Percentiles rank a stretch among this genome's conserved stretches.
These are phyloP conservation scores for Phalloptychus januarius DNA, from an alignment of 2,797 vertebrate genomes.

Conservation along the genomic window DNA sequence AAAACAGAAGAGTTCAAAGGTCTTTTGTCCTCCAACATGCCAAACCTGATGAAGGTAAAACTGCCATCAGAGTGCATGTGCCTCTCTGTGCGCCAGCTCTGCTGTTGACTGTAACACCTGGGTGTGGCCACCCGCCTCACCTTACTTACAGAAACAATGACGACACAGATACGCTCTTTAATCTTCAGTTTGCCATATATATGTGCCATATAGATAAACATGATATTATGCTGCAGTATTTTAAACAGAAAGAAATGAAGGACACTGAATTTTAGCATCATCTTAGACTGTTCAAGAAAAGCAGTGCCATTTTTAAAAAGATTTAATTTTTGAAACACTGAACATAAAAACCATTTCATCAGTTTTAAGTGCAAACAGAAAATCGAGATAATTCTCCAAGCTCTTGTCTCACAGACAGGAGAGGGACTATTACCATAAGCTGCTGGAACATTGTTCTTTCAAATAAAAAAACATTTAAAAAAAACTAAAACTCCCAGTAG, in stretches of 20 bases:
- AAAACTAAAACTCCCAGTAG: not conserved
- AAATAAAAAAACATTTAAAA: not conserved
- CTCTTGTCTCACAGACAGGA: not conserved
- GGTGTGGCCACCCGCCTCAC: conserved; percentile 42
- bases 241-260: not conserved
- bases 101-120: conserved; percentile 28
- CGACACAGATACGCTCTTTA: not conserved
- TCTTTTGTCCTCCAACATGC: conserved; percentile 78
- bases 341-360: too few relatives aligned
- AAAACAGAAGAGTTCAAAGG: conserved; percentile 80
- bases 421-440: not conserved
- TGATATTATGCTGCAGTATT: not conserved
- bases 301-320: not conserved
- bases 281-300: not conserved
- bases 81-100: not conserved
- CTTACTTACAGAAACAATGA: conserved; percentile 17
- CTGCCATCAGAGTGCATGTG: not conserved
- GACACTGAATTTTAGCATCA: not conserved
- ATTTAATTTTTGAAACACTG: not conserved
- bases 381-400: not conserved
- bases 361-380: not conserved
- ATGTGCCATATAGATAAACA: too few relatives aligned
- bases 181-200: not conserved
- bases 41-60: conserved; percentile 77
- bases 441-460: not conserved